Evolutionary conservation across 1,140 invertebrate genomes (phyloP), one percentile per base, ranked within the genome.

Genomic region (Cydia fagiglandana): DNA sequence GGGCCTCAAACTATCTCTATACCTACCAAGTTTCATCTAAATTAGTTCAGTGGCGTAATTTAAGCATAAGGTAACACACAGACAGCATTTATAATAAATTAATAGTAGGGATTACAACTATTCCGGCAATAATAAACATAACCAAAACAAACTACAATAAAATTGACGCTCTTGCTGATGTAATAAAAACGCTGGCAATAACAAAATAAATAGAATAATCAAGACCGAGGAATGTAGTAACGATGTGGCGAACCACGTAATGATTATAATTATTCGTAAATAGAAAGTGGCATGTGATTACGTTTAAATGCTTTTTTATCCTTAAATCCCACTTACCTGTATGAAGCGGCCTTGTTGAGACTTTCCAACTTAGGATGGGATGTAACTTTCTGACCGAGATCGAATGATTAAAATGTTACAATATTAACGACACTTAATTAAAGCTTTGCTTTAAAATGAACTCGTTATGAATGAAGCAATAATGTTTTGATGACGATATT

Each of bases 341-440:
- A 34, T n/a, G 13, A 68, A n/a, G n/a, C 64, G 64, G 64, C 64
- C 64, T 68, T 68, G 64, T 41, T 68, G 30, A 68, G 30, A 68
- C 64, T 68, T 68, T 68, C 53, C 64, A 68, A 68, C 64, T 68
- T 34, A 13, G 64, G 30, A 68, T 68, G 64, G 64, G 64, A 68
- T 68, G 64, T 68, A 68, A 68, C 64, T 68, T 68, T 68, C 64
- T 68, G 64, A 68, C 64, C 64, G 64, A 38, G 64, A 34, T 68
- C 64, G 64, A 56, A 56, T 56, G n/a, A 68, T 68, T 38, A 5
- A 66, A 66, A 38, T 12, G 64, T 12, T 34, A 34, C 30, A 38
- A 68, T 34, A n/a, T 13, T 64, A 38, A 38, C 38, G 30, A 68
- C 64, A 68, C 30, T 34, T 68, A 38, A 5, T 7, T 7, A 17